These are phyloP conservation scores for Vulpes lagopus DNA, from an alignment of 2,113 vertebrate species.

Conservation along the genomic window DNA sequence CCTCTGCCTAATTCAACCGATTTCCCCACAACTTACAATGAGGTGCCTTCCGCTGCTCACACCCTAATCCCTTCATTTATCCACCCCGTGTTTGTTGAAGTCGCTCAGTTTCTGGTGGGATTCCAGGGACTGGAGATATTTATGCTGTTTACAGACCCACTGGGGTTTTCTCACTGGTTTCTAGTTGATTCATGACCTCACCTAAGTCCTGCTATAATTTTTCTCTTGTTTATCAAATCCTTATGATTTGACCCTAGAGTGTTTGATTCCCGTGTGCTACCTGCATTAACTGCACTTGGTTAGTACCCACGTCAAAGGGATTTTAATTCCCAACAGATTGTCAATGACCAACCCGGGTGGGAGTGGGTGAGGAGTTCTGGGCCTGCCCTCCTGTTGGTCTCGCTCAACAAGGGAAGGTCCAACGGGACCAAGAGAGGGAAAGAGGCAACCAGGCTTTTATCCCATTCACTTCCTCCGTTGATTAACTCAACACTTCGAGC, in stretches of 20 bases:
- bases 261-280: not conserved
- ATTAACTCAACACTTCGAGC: not conserved
- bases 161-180: not conserved
- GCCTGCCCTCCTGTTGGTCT: not conserved
- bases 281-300: not conserved
- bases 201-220: not conserved
- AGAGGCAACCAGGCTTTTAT: not conserved
- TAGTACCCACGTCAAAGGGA: not conserved
- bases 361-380: not conserved
- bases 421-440: not conserved
- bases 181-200: not conserved
- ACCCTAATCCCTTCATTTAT: not conserved
- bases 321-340: not conserved
- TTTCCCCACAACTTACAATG: not conserved
- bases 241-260: not conserved
- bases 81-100: not conserved
- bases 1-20: not conserved
- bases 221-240: not conserved
- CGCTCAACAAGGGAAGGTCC: not conserved
- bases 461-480: not conserved
- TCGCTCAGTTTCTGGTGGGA: no score
- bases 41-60: not conserved
- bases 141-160: not conserved
- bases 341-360: not conserved
- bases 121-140: not conserved